phyloP scores from a whole-genome alignment of 2,797 vertebrate genomes.

The Gymnocypris eckloni region DNA sequence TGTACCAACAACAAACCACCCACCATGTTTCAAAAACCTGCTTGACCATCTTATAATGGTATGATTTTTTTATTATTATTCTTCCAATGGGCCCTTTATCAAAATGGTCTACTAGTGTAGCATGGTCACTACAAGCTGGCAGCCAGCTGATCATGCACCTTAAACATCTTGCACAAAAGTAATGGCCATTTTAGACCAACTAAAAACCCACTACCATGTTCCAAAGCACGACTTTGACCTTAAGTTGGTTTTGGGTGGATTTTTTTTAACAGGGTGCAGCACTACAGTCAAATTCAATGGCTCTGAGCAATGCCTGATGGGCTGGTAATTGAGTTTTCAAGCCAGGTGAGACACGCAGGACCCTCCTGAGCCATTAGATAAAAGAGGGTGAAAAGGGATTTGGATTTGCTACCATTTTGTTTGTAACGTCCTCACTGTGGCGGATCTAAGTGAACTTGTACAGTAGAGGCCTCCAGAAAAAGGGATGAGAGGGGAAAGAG shows the following conservation, averaged over 20 bases:
- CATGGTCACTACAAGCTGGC: neutral
- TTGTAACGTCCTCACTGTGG: slow-evolving; percentile 47
- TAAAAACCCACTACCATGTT: neutral
- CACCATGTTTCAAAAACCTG: neutral
- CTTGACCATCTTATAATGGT: neutral
- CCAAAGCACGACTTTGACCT: neutral
- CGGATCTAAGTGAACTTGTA: slow-evolving; percentile 54
- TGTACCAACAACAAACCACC: neutral
- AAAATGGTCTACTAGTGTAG: neutral
- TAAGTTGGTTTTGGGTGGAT: neutral
- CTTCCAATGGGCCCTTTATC: neutral
- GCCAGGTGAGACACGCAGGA: slow-evolving; percentile 26
- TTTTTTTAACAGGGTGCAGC: slow-evolving; percentile 11
- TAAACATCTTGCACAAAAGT: neutral
- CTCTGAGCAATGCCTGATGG: slow-evolving; percentile 24
- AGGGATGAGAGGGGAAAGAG: slow-evolving; percentile 52
- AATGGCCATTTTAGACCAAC: neutral
- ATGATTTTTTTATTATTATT: neutral
- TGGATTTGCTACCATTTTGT: slow-evolving; percentile 56
- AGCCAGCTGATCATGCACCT: neutral
- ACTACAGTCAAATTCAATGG: slow-evolving; percentile 1
- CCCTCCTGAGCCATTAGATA: slow-evolving; percentile 53
- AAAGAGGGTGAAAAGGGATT: slow-evolving; percentile 45
- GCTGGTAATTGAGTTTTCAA: slow-evolving; percentile 62
- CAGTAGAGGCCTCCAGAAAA: slow-evolving; percentile 53